Conservation (phyloP, 2,888 invertebrate genomes). For the Tricholauxania praeusta region DNA sequence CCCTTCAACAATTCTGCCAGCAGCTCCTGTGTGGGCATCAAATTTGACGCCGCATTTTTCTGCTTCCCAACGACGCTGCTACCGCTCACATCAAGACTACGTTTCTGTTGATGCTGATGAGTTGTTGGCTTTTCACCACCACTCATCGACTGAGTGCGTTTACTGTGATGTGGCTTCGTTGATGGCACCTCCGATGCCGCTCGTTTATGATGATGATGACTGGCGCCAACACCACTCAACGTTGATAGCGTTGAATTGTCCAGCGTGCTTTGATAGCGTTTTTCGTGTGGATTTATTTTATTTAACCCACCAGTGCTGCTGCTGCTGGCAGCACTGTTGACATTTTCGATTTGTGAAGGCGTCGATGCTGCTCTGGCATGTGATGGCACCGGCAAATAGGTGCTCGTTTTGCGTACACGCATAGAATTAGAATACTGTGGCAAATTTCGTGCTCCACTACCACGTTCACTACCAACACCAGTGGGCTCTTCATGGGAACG, state of each 20-base stretch:
- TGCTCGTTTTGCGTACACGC: slow-evolving; percentile 63
- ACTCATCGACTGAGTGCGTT: slow-evolving; percentile 64
- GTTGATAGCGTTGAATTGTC: slow-evolving; percentile 47
- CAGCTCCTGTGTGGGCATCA: slow-evolving; percentile 73
- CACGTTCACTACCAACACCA: slow-evolving; percentile 38
- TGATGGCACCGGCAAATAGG: slow-evolving; percentile 64
- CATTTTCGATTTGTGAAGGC: slow-evolving; percentile 66
- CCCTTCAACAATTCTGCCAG: slow-evolving; percentile 83
- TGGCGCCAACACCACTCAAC: slow-evolving; percentile 23
- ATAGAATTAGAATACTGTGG: slow-evolving; percentile 64
- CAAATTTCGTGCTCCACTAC: slow-evolving; percentile 47
- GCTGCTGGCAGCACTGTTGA: slow-evolving; percentile 43
- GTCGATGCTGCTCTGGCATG: slow-evolving; percentile 67
- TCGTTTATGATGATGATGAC: slow-evolving; percentile 50
- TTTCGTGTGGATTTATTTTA: slow-evolving; percentile 53
- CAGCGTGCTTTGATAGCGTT: slow-evolving; percentile 57
- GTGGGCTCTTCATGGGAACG: slow-evolving; percentile 24
- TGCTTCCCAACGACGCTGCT: slow-evolving; percentile 40
- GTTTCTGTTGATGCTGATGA: slow-evolving; percentile 56
- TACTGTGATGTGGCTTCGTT: slow-evolving; percentile 57
- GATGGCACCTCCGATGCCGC: slow-evolving; percentile 62
- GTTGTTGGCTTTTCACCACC: slow-evolving; percentile 51
- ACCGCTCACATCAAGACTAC: slow-evolving; percentile 58
- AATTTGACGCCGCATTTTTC: slow-evolving; percentile 46
- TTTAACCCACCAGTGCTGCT: slow-evolving; percentile 45